Evolutionary conservation across 1,140 invertebrate genomes (phyloP), one percentile per base, ranked within the genome.

Genomic region (Drosophila serrata): DNA sequence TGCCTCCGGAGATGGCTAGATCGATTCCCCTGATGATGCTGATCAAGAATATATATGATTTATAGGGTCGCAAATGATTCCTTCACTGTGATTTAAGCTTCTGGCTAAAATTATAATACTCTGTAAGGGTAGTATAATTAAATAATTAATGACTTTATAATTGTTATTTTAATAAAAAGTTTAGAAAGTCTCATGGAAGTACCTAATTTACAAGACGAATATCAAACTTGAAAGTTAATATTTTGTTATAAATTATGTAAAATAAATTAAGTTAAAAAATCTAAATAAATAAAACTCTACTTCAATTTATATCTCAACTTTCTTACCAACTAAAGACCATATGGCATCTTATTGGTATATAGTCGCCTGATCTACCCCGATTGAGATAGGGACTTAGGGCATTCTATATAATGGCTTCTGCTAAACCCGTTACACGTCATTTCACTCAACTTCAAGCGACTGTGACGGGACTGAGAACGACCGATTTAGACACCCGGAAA

Each of bases 401-500:
- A 29, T 31, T 17, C 48, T 55, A 39, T 55, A 39, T 40, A 59
- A 35, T 53, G 39, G 27, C 61, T 55, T 58, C 55, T 53, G 55
- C 53, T 31, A 35, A 40, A 59, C 35, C 19, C 77, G 70, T 81
- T 72, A 65, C 55, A 76, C 79, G 74, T 74, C 73, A 74, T 82
- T 82, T 81, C 74, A 76, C 59, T 76, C 62, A 60, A 68, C 62
- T 77, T 76, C 73, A 69, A 61, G 74, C 64, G 75, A 77, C 55
- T 77, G 63, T 77, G 62, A 77, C 74, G 73, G 56, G 57, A 60
- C 35, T 65, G 48, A 60, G 63, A 48, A 61, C 78, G 61, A 75
- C 82, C 75, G 82, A 72, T 82, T 86, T 87, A 87, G 82, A 86
- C 62, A 86, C 82, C 82, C 82, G 82, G 82, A 86, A 86, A 86